Conservation (phyloP, 2,888 invertebrate species). For the Pseudanteris insignis region DNA sequence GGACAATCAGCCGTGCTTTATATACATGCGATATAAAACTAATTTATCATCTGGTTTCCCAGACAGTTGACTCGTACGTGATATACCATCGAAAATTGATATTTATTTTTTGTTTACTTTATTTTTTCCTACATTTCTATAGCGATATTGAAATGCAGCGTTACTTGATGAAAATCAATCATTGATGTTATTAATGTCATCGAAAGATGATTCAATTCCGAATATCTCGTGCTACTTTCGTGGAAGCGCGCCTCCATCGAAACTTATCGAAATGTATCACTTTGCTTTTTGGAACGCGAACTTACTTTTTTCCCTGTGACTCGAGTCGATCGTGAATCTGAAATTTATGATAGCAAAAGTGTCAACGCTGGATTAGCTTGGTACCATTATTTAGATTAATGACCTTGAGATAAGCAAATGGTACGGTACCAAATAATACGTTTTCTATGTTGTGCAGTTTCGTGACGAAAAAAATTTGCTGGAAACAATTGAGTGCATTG, state of each 20-base stretch:
- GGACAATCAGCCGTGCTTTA: too few species aligned
- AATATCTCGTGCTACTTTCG: not conserved
- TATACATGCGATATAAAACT: too few species aligned
- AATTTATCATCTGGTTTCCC: too few species aligned
- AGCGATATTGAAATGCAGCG: not conserved
- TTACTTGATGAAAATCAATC: slow-evolving; percentile 19
- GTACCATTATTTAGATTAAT: too few species aligned
- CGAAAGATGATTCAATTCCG: slow-evolving; percentile 4
- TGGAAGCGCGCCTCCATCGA: not conserved
- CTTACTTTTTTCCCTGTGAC: slow-evolving; percentile 15
- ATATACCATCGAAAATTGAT: too few species aligned
- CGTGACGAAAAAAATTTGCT: too few species aligned
- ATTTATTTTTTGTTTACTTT: slow-evolving; percentile 5
- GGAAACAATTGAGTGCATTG: too few species aligned
- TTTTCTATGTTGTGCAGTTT: too few species aligned
- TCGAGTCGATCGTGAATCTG: slow-evolving; percentile 16
- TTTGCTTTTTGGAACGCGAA: slow-evolving; percentile 9
- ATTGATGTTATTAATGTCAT: slow-evolving; percentile 14
- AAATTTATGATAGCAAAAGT: slow-evolving; percentile 4
- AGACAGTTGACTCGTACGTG: too few species aligned
- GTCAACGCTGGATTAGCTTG: too few species aligned
- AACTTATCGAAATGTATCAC: slow-evolving; percentile 7
- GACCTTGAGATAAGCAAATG: too few species aligned
- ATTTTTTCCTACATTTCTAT: slow-evolving; percentile 5
- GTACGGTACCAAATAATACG: too few species aligned